phyloP scores from a whole-genome alignment of 2,888 invertebrate genomes.

The Andrena trimmerana region DNA sequence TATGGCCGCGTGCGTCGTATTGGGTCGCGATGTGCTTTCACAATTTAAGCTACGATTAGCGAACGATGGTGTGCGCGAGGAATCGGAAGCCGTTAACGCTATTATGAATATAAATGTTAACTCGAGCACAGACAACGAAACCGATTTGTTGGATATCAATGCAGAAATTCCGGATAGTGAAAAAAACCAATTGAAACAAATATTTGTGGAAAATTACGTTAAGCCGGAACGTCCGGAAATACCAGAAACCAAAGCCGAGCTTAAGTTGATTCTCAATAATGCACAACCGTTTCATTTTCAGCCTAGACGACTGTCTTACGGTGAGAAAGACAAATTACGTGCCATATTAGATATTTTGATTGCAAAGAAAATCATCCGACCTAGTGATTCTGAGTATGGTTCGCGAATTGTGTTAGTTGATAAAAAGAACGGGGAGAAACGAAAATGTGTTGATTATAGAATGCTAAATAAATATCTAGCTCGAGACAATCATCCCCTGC shows the following conservation, averaged over 20 bases:
- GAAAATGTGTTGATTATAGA: constrained; percentile 29
- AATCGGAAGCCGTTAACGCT: neutral
- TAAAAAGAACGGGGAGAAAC: constrained; percentile 21
- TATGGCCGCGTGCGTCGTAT: neutral
- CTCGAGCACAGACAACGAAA: neutral
- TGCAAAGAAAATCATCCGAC: neutral
- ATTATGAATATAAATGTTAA: constrained; percentile 1
- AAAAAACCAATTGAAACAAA: neutral
- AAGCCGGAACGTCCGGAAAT: constrained; percentile 8
- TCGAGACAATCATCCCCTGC: constrained; percentile 23
- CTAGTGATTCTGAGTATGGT: constrained; percentile 18
- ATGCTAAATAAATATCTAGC: constrained; percentile 8
- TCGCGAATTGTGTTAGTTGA: constrained; percentile 20
- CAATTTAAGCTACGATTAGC: neutral
- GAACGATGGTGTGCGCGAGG: neutral
- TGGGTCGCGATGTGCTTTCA: constrained; percentile 4
- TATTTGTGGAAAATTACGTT: neutral
- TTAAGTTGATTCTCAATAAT: neutral
- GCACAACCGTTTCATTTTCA: constrained; percentile 21
- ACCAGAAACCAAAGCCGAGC: neutral
- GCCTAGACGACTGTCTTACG: constrained; percentile 19
- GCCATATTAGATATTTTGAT: constrained; percentile 16
- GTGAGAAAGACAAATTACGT: neutral
- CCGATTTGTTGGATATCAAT: neutral
- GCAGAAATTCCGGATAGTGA: constrained; percentile 16